phyloP scores from a whole-genome alignment of 92 coral and sea anemone genomes.

The Pocillopora grandis region DNA sequence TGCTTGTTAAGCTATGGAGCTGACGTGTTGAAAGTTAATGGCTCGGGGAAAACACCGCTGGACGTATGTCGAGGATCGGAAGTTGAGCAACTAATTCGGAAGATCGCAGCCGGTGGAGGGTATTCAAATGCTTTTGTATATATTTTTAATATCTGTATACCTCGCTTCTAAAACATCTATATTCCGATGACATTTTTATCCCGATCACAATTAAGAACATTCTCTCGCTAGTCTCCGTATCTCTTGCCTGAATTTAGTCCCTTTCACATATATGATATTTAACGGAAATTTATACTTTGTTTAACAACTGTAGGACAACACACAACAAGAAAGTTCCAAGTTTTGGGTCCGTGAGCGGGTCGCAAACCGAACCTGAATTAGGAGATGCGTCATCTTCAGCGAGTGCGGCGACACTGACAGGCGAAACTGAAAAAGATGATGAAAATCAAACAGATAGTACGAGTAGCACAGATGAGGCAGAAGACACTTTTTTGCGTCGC shows the following conservation, averaged over 20 bases:
- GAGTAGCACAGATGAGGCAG: neutral
- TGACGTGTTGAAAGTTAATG: conserved; percentile 41
- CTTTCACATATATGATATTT: neutral
- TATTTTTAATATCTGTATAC: neutral
- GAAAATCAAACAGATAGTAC: neutral
- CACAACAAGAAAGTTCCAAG: conserved; percentile 15
- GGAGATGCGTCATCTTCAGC: neutral
- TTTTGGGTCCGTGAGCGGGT: neutral
- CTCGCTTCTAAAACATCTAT: neutral
- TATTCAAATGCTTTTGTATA: neutral
- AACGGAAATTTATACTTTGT: neutral
- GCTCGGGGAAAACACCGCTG: conserved; percentile 53
- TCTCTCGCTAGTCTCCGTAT: too few species aligned
- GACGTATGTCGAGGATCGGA: conserved; percentile 50
- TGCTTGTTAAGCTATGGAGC: conserved; percentile 60
- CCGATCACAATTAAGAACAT: too few species aligned
- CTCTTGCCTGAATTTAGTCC: too few species aligned
- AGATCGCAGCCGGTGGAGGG: conserved; percentile 32
- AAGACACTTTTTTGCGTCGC: too few species aligned
- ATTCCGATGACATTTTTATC: too few species aligned
- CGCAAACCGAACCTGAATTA: neutral
- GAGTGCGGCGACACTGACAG: neutral
- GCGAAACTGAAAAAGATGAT: neutral
- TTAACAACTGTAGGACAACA: neutral
- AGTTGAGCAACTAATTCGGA: conserved; percentile 39